Conservation (phyloP, 2,888 invertebrate genomes). For the Ctena decussata region DNA sequence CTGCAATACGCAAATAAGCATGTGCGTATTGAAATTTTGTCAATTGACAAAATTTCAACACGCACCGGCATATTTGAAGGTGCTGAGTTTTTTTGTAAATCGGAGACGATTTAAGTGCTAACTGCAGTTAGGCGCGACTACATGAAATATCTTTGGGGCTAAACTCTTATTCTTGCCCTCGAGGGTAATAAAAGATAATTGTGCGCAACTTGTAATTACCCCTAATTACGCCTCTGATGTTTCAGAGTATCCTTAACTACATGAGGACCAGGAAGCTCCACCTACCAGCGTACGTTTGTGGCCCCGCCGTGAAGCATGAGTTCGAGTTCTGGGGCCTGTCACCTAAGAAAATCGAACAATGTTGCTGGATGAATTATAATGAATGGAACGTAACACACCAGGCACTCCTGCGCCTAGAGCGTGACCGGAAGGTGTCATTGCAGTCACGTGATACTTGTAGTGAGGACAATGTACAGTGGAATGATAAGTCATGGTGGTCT, state of each 20-base stretch:
- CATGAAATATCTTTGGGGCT: no score
- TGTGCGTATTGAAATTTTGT: no score
- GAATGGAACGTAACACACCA: slow-evolving; percentile 72
- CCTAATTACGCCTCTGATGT: no score
- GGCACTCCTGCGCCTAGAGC: slow-evolving; percentile 49
- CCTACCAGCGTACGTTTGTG: slow-evolving; percentile 70
- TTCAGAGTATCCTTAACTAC: slow-evolving; percentile 68
- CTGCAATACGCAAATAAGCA: no score
- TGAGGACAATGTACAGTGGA: background rate
- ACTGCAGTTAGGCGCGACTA: no score
- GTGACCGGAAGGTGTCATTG: slow-evolving; percentile 64
- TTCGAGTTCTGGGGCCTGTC: slow-evolving; percentile 78
- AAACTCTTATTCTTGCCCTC: no score
- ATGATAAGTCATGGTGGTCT: background rate
- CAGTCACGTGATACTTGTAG: slow-evolving; percentile 11
- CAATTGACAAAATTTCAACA: no score
- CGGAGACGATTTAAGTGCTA: no score
- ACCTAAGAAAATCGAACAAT: slow-evolving; percentile 73
- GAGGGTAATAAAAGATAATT: no score
- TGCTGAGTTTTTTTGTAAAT: no score
- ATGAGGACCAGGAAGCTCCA: slow-evolving; percentile 71
- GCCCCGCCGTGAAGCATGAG: slow-evolving; percentile 71
- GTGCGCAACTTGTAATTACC: no score
- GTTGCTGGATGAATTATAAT: slow-evolving; percentile 79
- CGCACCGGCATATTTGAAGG: no score